Evolutionary conservation across 2,797 vertebrate species (phyloP).

Genomic region (Channallabes apus): DNA sequence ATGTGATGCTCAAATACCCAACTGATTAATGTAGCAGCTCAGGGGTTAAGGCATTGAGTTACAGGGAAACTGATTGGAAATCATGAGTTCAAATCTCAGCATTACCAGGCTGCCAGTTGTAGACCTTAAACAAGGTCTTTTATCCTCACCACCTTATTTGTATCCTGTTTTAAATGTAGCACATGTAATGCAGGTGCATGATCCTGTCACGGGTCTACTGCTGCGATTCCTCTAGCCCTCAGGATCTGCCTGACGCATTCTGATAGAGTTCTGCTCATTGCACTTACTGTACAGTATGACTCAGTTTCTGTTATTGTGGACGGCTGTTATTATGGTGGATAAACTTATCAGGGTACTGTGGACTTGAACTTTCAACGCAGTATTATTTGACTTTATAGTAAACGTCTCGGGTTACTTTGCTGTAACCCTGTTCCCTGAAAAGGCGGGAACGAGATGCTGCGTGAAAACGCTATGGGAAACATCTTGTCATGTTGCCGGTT

Average conservation of each 20-base stretch:
- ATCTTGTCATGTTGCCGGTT: too few relatives aligned
- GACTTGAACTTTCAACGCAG: too few relatives aligned
- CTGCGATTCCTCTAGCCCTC: not conserved
- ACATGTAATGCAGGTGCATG: not conserved
- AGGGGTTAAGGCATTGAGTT: not conserved
- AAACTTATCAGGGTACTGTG: not conserved
- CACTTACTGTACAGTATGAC: not conserved
- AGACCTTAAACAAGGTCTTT: not conserved
- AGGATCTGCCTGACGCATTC: not conserved
- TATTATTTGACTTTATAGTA: not conserved
- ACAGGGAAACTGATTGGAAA: not conserved
- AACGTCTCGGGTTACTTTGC: too few relatives aligned
- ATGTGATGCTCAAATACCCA: not conserved
- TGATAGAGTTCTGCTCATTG: not conserved
- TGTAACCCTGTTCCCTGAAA: too few relatives aligned
- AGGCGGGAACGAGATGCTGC: too few relatives aligned
- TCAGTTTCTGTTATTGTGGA: not conserved
- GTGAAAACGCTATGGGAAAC: too few relatives aligned
- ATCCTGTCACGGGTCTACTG: not conserved
- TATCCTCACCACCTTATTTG: not conserved
- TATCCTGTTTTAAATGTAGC: not conserved
- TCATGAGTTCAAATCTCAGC: not conserved
- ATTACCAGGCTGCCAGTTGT: not conserved
- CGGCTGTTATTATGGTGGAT: not conserved
- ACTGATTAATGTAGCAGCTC: not conserved